Evolutionary conservation across 2,888 invertebrate species (phyloP).

Genomic region (Schizotus pectinicornis): DNA sequence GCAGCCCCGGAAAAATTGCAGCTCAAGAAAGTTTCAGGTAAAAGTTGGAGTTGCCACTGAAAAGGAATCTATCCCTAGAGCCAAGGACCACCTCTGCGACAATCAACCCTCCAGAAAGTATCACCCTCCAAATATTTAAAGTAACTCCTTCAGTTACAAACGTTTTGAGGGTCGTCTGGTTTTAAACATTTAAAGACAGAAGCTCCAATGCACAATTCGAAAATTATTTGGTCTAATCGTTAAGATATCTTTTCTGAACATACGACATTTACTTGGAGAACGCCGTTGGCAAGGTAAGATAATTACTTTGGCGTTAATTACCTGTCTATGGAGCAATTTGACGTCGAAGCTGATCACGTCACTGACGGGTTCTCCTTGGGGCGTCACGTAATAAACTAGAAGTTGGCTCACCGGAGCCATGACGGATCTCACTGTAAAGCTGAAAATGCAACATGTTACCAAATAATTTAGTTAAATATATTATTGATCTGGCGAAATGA

Average conservation of each 20-base stretch:
- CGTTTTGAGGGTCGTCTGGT: too few relatives aligned
- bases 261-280: not conserved
- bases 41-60: too few relatives aligned
- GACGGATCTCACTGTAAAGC: constrained; percentile 69
- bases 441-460: constrained; percentile 49
- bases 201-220: too few relatives aligned
- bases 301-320: constrained; percentile 44
- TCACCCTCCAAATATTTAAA: too few relatives aligned
- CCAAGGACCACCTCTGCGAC: too few relatives aligned
- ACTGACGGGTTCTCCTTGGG: constrained; percentile 70
- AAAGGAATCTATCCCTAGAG: not conserved
- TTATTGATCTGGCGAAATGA: too few relatives aligned
- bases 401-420: constrained; percentile 74
- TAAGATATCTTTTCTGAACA: not conserved
- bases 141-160: too few relatives aligned
- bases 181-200: too few relatives aligned
- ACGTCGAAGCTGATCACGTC: constrained; percentile 72
- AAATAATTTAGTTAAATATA: not conserved
- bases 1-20: too few relatives aligned
- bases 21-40: too few relatives aligned
- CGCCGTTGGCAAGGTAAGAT: not conserved
- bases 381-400: constrained; percentile 71
- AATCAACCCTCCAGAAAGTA: too few relatives aligned
- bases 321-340: constrained; percentile 67
- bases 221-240: too few relatives aligned